Evolutionary conservation across 2,888 invertebrate species (phyloP), one percentile per base, ranked within the genome.

Genomic region (Syrphus vitripennis): DNA sequence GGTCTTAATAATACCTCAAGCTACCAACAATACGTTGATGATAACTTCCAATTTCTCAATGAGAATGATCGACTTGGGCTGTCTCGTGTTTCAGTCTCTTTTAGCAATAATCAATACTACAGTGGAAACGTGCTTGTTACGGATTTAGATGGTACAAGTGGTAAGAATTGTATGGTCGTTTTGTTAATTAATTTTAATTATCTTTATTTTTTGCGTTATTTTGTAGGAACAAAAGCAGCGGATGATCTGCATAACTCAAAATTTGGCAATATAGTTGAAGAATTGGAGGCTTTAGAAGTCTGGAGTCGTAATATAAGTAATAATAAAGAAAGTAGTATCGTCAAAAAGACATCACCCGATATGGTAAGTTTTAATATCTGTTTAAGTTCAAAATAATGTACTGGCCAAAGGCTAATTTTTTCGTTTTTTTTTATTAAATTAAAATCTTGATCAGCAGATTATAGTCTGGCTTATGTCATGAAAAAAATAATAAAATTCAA

Each of bases 61-160:
- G 65, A 81, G 14, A 83, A 77, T 24, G 72, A 78, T 26, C 40
- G 40, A n/a, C 74, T 82, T 16, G 74, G 45, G 0, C 16, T 76
- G 16, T 72, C 81, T n/a, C 45, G 29, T 10, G 50, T 74, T 42
- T 82, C 86, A 19, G 21, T 37, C 5, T 78, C 71, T 3, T 81
- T 81, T 45, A 55, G 42, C 4, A 61, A 42, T 50, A 78, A 55
- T 72, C 76, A 69, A 0, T 75, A 65, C 55, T 37, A 50, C 0
- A 34, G 42, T 12, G 57, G 29, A 50, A 77, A 77, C 34, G 76
- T 87, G 2, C 67, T 78, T 42, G 80, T 89, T 7, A 89, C 89
- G 6, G 89, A 89, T 86, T 87, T 89, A 42, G 89, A 89, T 82
- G 88, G 87, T 26, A 89, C 89, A 19, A 86, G 63, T 74, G 88